These are phyloP conservation scores for Tetranychus piercei DNA, from an alignment of 2,888 invertebrate genomes.

Conservation along the genomic window DNA sequence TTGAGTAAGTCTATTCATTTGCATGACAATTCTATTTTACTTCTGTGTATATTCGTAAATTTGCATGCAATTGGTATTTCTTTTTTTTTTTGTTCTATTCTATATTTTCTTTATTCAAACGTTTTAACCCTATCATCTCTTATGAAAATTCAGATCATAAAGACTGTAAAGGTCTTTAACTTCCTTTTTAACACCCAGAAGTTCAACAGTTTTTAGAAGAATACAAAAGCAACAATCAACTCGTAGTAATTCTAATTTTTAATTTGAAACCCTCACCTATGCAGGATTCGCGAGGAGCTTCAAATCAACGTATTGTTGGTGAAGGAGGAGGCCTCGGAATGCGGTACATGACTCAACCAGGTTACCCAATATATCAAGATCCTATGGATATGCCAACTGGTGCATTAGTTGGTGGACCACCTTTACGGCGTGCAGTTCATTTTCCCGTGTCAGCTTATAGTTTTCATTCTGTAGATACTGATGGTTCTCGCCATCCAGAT, in stretches of 20 bases:
- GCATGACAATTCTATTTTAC: neutral
- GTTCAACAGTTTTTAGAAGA: too few species aligned
- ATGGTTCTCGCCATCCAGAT: conserved; percentile 23
- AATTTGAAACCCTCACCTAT: neutral
- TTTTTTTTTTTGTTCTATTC: neutral
- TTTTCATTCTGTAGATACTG: conserved; percentile 3
- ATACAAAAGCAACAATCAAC: too few species aligned
- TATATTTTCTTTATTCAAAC: neutral
- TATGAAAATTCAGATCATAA: neutral
- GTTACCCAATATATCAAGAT: conserved; percentile 12
- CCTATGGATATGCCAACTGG: conserved; percentile 33
- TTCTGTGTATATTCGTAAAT: neutral
- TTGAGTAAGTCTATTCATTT: neutral
- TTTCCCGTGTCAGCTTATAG: conserved; percentile 38
- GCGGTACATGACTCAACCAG: conserved; percentile 2
- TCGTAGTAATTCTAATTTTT: neutral
- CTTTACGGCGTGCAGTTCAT: conserved; percentile 37
- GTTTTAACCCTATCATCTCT: neutral
- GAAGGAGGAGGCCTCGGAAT: neutral
- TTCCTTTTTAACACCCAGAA: too few species aligned
- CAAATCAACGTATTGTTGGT: conserved; percentile 8
- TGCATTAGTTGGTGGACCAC: conserved; percentile 32
- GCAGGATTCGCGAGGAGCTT: neutral
- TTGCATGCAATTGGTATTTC: conserved; percentile 2
- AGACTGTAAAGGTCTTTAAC: too few species aligned